Base-by-base conservation (phyloP, 2,797 vertebrate species). In the Channa striata region DNA sequence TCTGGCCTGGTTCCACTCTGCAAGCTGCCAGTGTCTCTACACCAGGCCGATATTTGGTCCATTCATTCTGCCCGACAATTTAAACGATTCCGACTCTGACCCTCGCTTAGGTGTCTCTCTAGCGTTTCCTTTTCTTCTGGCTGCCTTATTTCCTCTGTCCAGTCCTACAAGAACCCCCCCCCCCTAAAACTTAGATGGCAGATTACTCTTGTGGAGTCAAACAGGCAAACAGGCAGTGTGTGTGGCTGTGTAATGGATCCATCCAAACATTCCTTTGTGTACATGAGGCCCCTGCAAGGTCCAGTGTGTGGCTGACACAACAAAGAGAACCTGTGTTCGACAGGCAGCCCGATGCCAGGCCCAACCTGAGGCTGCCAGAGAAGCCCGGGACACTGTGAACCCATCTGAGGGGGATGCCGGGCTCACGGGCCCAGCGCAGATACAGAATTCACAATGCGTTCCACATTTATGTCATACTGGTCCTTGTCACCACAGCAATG, bases 291-390 rank as follows among this genome's bases (percentile, higher is more conserved):
- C 87, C 83, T 67, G 85, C 66, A 60, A 92, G 89, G 89, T 86
- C 87, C 86, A 86, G 75, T 86, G 84, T 91, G 78, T 76, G 78
- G 78, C 80, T 81, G 83, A 86, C 82, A 90, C 84, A 91, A 93
- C 92, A 93, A 93, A 92, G 91, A 75, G 74, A 80, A 90, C 83
- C 90, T 90, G 89, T 93, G 90, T 93, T 90, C 90, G 87, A 92
- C 77, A 75, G 77, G 78, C 67, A 64, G 80, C 58, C 40, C 19
- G 37, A 60, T 78, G 88, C 81, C 77, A 89, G 84, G 82, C 61
- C 82, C 60, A 59, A 70, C 74, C 74, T 50, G 30, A 59, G 72
- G 74, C 89, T 77, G 74, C 60, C 78, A 68, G 69, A 63, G 68
- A 36, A 76, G 54, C 62, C 74, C 9, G 11, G 72, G 78, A 85